phyloP scores from a whole-genome alignment of 2,113 vertebrate genomes.

The Corythaixoides concolor region DNA sequence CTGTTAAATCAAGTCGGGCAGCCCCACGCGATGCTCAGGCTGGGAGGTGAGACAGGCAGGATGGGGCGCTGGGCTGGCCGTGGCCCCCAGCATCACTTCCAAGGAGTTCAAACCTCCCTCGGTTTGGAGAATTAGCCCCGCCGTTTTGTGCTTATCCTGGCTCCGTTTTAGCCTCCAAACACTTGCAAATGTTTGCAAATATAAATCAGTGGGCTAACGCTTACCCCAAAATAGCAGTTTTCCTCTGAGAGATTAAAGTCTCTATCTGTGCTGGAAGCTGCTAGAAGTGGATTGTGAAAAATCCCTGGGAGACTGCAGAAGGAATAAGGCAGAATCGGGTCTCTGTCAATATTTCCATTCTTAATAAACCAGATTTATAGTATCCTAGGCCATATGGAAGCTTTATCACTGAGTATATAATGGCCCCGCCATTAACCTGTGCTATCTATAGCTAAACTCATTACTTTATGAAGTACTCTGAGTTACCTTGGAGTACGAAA shows the following conservation, averaged over 20 bases:
- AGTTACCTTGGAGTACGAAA: conserved; percentile 20
- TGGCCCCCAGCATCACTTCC: background rate
- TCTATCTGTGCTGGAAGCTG: background rate
- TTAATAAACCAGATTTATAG: conserved; percentile 42
- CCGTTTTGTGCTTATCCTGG: background rate
- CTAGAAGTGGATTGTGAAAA: conserved; percentile 16
- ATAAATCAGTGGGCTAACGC: background rate
- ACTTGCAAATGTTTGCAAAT: background rate
- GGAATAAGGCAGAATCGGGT: background rate
- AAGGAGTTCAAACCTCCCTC: background rate
- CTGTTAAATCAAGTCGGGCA: background rate
- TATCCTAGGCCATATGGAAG: background rate
- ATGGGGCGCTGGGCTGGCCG: fast-evolving
- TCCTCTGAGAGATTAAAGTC: background rate
- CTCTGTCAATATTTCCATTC: conserved; percentile 29
- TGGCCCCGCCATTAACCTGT: background rate
- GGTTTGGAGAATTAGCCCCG: background rate
- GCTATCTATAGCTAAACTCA: conserved; percentile 38
- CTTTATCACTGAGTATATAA: background rate
- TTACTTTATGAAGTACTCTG: conserved; percentile 6
- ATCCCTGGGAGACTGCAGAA: background rate
- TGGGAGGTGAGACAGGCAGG: background rate
- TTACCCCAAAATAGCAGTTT: background rate
- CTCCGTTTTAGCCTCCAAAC: background rate
- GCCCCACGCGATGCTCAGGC: fast-evolving